Evolutionary conservation across 1,140 invertebrate species (phyloP).

Genomic region (Drosophila willistoni): DNA sequence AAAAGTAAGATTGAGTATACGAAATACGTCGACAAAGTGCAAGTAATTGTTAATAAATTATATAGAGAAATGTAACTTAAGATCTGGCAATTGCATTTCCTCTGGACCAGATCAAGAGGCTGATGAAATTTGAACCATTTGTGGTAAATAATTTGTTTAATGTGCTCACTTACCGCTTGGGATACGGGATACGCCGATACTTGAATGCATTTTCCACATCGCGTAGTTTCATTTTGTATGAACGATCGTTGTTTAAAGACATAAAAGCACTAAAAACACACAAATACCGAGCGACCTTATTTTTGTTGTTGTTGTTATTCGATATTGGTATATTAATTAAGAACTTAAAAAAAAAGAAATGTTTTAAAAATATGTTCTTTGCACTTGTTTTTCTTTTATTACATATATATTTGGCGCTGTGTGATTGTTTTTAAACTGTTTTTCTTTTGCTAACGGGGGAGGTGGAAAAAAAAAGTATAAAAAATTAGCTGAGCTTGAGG

Average conservation of each 20-base stretch:
- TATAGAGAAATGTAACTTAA: slow-evolving; percentile 36
- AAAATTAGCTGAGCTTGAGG: slow-evolving; percentile 18
- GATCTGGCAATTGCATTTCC: slow-evolving; percentile 44
- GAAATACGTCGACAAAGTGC: too few species aligned
- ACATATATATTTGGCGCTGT: too few species aligned
- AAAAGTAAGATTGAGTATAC: too few species aligned
- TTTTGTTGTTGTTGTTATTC: slow-evolving; percentile 8
- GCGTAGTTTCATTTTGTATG: slow-evolving; percentile 82
- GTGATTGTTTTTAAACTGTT: background rate
- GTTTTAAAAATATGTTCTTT: background rate
- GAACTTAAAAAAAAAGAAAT: slow-evolving; percentile 12
- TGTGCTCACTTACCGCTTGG: slow-evolving; percentile 75
- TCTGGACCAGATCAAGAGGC: slow-evolving; percentile 20
- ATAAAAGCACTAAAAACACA: slow-evolving; percentile 37
- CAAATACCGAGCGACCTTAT: slow-evolving; percentile 30
- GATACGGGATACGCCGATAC: slow-evolving; percentile 81
- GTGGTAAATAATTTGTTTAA: slow-evolving; percentile 9
- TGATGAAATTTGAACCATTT: background rate
- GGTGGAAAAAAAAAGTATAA: background rate
- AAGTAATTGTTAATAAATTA: slow-evolving; percentile 10
- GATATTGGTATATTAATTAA: slow-evolving; percentile 32
- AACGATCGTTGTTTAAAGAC: slow-evolving; percentile 64
- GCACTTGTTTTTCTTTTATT: background rate
- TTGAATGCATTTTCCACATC: slow-evolving; percentile 82
- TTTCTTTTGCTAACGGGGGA: background rate